A percentile compares a stretch with the other conserved stretches of the same genome.
These are phyloP conservation scores for Cynodonichthys magdalenae DNA, from an alignment of 2,797 vertebrate species.

Conservation along the genomic window DNA sequence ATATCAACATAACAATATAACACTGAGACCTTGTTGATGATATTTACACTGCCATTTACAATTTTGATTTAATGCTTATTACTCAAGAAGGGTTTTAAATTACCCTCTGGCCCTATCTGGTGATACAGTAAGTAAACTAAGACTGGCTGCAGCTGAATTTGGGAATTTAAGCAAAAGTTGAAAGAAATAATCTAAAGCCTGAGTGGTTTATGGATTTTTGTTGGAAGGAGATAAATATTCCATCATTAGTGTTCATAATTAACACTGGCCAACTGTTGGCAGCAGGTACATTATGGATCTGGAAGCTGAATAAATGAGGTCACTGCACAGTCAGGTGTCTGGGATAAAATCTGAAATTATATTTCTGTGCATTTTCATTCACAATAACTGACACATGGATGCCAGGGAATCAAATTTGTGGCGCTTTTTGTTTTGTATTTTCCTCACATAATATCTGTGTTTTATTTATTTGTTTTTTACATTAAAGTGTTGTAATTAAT, in stretches of 20 bases:
- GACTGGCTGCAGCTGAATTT: neutral
- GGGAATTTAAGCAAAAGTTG: neutral
- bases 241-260: neutral
- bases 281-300: neutral
- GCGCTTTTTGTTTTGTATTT: neutral
- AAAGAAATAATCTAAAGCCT: neutral
- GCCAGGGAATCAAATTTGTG: neutral
- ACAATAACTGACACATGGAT: neutral
- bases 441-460: neutral
- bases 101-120: neutral
- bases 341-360: slow-evolving; percentile 1
- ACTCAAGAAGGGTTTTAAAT: neutral
- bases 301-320: neutral
- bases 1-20: too few species aligned
- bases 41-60: too few species aligned
- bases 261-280: neutral
- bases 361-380: neutral
- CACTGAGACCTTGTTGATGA: too few species aligned
- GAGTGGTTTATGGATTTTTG: neutral
- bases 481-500: neutral
- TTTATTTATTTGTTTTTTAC: neutral
- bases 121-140: neutral
- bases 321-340: neutral
- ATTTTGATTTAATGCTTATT: neutral
- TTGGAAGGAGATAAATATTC: neutral